Evolutionary conservation across 2,888 invertebrate species (phyloP), one percentile per base, ranked within the genome.

Genomic region (Noctua pronuba): DNA sequence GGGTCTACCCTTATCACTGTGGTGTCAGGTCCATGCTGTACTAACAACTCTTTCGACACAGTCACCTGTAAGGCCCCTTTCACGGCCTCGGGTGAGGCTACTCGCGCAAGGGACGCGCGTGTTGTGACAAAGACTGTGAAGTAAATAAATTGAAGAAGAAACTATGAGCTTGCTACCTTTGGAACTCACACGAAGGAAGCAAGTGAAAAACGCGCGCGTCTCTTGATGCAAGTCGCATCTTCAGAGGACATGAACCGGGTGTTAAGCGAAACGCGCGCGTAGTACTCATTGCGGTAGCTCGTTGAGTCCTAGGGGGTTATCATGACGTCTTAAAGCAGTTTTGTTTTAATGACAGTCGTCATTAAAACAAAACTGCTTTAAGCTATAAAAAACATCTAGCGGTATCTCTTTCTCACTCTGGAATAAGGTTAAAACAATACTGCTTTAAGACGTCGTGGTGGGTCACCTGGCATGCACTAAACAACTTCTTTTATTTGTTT

Each of bases 1-100:
- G 77, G 74, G 65, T 38, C 69, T 65, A 88, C 89, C 88, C 88
- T 88, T 83, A 88, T 88, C 88, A 88, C 31, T 38, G 62, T 60
- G 82, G 41, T 87, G 88, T 88, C 89, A 87, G 84, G 65, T 66
- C 46, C 88, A 88, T 67, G 71, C 80, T 83, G 79, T 81, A 67
- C 75, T 67, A 80, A 87, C 89, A 87, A 87, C 74, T 88, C 82
- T 81, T 77, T 82, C 55, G 55, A 38, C 35, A 75, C n/a, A 64
- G 71, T 83, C 71, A 85, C 87, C 84, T 80, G 80, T 67, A 60
- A 65, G n/a, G n/a, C 41, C 41, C 18, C 8, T 41, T 65, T 28
- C 41, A 65, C 18, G 18, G 7, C 65, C 65, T 65, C 65, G 65
- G 41, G 8, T 41, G 8, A 41, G 0, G 41, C 65, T 28, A 28